Base-by-base conservation (phyloP, 2,888 invertebrate species). In the Polymixis flavicincta region DNA sequence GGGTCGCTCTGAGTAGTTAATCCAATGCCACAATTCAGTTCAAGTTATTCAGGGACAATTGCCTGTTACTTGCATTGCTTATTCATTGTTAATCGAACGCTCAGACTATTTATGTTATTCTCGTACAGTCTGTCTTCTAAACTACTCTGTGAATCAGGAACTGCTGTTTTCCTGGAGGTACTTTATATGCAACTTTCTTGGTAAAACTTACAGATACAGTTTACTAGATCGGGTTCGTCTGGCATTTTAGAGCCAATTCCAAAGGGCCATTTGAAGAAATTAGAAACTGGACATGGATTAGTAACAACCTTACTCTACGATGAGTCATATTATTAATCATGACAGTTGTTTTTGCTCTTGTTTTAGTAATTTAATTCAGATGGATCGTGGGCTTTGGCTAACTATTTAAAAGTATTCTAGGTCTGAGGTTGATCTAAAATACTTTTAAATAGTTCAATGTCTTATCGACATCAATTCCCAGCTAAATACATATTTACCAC, bases 11-110 rank as follows among this genome's bases (percentile, higher is more conserved):
- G 95, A 95, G 95, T 94, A 95, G 96, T 95, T 96, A 96, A 96
- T 96, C 96, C 96, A 87, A 93, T 94, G 93, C 94, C 94, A 93
- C 94, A 95, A 95, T 95, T 94, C 94, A 92, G 92, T 93, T 92
- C 88, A 92, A 95, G 93, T 94, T 93, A 93, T 93, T 92, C 91
- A 89, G 90, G 91, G 90, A 94, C 94, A 94, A 95, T 94, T 92
- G 94, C 88, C 91, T 92, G 91, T 92, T 92, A 92, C 89, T 92
- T 85, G 88, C 92, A 92, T 93, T 93, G 93, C 92, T 94, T 94
- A 93, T 93, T 93, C 92, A 93, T 92, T 92, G 92, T 91, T 88
- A 88, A 89, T 88, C 87, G 80, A 86, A 86, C 85, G 78, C 66
- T 74, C 55, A 80, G 80, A 87, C 86, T 90, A 84, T 88, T 89